These are phyloP conservation scores for Ptychochromis oligacanthus DNA, from an alignment of 2,113 vertebrate genomes.

Conservation along the genomic window DNA sequence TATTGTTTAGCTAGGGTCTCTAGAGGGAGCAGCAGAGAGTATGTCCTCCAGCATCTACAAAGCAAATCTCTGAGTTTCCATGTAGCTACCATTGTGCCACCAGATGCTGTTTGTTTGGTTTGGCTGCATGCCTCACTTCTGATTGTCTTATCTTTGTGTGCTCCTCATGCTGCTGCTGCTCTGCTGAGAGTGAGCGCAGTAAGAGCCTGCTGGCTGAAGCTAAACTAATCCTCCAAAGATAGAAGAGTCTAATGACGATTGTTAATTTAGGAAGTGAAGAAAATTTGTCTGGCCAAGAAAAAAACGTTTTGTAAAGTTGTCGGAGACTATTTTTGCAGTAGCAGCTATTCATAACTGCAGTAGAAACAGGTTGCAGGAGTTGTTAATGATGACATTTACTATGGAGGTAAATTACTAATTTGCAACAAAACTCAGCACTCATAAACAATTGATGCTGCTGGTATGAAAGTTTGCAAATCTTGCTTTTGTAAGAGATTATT, in stretches of 20 bases:
- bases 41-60: not conserved
- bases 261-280: slow-evolving; percentile 4
- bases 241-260: slow-evolving; percentile 2
- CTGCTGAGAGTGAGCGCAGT: slow-evolving; percentile 15
- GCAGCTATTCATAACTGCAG: not conserved
- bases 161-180: slow-evolving; percentile 48
- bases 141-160: slow-evolving; percentile 53
- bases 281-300: not conserved
- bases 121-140: slow-evolving; percentile 54
- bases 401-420: not conserved
- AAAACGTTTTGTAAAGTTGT: not conserved
- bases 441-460: not conserved
- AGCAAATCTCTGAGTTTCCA: slow-evolving; percentile 31
- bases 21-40: slow-evolving; percentile 29
- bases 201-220: slow-evolving; percentile 20
- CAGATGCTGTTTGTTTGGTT: slow-evolving; percentile 67
- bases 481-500: not conserved
- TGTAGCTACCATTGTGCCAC: slow-evolving; percentile 24
- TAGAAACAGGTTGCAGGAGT: not conserved
- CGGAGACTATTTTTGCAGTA: not conserved
- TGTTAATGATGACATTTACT: not conserved
- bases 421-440: not conserved
- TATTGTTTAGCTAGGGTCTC: slow-evolving; percentile 23
- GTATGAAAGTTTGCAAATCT: not conserved
- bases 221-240: slow-evolving; percentile 19